Evolutionary conservation across 2,113 vertebrate species (phyloP).

Genomic region (Labrus mixtus): DNA sequence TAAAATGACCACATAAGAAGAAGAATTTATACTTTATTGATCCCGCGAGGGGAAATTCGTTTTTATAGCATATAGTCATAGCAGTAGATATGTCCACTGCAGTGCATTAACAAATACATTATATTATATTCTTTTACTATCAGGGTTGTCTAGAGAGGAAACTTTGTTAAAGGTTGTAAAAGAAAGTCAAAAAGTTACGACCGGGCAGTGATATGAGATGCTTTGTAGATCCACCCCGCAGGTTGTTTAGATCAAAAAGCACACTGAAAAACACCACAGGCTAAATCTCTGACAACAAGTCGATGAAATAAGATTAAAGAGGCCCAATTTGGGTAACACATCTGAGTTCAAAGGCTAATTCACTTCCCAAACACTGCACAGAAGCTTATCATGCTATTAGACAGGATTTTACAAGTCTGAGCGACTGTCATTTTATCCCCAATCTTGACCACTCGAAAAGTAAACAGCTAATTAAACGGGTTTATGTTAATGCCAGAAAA

Average conservation of each 20-base stretch:
- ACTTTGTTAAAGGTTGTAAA: too few relatives aligned
- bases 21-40: too few relatives aligned
- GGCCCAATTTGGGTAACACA: not conserved
- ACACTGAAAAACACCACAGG: not conserved
- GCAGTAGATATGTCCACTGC: too few relatives aligned
- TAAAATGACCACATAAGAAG: too few relatives aligned
- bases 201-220: too few relatives aligned
- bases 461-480: not conserved
- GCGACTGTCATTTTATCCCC: not conserved
- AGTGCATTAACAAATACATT: too few relatives aligned
- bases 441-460: not conserved
- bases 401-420: not conserved
- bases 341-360: not conserved
- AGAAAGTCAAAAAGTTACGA: too few relatives aligned
- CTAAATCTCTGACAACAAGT: not conserved
- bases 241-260: not conserved
- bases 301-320: not conserved
- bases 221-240: not conserved
- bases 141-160: too few relatives aligned
- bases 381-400: not conserved
- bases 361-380: not conserved
- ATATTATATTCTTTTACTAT: too few relatives aligned
- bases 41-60: too few relatives aligned
- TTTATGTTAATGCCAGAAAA: not conserved
- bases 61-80: too few relatives aligned